Conservation (phyloP, 92 coral and sea anemone genomes). For the Heteractis magnifica region DNA sequence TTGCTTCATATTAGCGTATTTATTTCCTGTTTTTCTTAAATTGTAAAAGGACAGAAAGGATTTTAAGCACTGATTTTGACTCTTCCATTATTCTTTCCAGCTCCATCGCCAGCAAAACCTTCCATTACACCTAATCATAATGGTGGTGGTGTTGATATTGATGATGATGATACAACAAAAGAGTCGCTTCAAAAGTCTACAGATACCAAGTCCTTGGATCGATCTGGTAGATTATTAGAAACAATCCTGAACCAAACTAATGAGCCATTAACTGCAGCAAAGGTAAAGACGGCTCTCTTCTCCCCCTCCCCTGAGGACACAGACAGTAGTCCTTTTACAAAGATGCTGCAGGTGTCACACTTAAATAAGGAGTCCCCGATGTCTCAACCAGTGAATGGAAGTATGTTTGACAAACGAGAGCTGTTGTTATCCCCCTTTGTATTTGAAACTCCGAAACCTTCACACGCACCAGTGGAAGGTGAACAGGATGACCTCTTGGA, state of each 20-base stretch:
- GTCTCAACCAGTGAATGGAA: neutral
- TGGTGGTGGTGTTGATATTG: neutral
- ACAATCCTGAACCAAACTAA: conserved; percentile 56
- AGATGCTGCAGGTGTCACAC: neutral
- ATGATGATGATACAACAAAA: neutral
- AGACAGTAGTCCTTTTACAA: neutral
- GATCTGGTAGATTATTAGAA: conserved; percentile 50
- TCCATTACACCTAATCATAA: neutral
- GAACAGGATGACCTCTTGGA: neutral
- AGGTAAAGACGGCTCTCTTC: conserved; percentile 36
- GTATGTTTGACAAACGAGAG: neutral
- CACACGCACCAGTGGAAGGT: neutral
- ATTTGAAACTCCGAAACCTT: conserved; percentile 18
- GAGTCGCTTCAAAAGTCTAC: neutral
- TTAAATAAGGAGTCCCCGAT: neutral
- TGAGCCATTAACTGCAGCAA: conserved; percentile 20
- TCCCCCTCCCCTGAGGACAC: conserved; percentile 34
- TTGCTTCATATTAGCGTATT: neutral
- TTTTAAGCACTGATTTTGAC: neutral
- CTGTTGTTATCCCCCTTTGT: conserved; percentile 24
- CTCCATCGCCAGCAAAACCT: neutral
- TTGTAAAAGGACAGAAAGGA: no score
- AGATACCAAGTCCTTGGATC: conserved; percentile 6
- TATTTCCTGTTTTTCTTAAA: neutral
- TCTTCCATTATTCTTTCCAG: neutral